Evolutionary conservation across 2,888 invertebrate genomes (phyloP).

Genomic region (Mesochorus sp.): DNA sequence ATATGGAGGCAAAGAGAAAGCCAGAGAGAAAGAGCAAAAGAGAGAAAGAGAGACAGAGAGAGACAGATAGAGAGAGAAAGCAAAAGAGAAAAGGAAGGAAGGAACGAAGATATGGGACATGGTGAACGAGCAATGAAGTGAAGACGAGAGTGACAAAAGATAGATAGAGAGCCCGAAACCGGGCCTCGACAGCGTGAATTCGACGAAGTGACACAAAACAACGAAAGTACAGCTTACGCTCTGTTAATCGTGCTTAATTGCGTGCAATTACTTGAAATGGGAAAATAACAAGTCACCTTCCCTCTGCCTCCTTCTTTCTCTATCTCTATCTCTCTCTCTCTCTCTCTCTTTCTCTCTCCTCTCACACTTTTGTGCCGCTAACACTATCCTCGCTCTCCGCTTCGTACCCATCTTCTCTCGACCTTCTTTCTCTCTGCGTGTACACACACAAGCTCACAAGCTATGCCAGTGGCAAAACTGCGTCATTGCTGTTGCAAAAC

Average conservation of each 20-base stretch:
- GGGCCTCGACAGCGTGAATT: slow-evolving; percentile 62
- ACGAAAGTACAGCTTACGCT: slow-evolving; percentile 67
- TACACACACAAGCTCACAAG: slow-evolving; percentile 1
- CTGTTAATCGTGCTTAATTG: slow-evolving; percentile 79
- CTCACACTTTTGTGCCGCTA: slow-evolving; percentile 34
- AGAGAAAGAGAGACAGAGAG: slow-evolving; percentile 5
- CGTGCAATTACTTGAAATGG: slow-evolving; percentile 79
- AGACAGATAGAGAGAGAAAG: neutral
- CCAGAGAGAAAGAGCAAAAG: slow-evolving; percentile 8
- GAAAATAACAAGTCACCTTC: slow-evolving; percentile 77
- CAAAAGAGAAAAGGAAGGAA: slow-evolving; percentile 13
- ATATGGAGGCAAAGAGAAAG: neutral
- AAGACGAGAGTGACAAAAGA: neutral
- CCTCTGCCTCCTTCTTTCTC: slow-evolving; percentile 7
- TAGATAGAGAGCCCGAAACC: slow-evolving; percentile 16
- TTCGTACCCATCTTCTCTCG: slow-evolving; percentile 61
- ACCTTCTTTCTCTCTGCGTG: slow-evolving; percentile 66
- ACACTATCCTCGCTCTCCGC: slow-evolving; percentile 61
- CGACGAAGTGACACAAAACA: slow-evolving; percentile 67
- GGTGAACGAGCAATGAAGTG: neutral
- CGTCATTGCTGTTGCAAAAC: neutral
- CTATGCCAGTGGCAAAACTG: neutral
- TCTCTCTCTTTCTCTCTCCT: slow-evolving; percentile 6
- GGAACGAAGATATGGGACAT: neutral
- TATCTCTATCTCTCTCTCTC: slow-evolving; percentile 17